Conservation (phyloP, 2,888 invertebrate genomes). For the Idaea dimidiata region DNA sequence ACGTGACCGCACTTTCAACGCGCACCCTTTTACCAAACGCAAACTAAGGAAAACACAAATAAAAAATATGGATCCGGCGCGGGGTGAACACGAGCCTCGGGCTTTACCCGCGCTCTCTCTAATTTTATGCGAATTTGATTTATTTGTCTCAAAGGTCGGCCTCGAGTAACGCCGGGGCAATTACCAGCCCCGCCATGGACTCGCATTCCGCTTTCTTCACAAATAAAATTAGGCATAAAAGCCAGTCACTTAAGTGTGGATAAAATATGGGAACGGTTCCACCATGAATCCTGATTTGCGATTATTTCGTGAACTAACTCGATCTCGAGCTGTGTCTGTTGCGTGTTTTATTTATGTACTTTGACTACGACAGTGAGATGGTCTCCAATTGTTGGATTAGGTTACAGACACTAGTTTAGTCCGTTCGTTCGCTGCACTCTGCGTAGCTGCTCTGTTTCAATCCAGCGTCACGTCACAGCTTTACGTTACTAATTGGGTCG, state of each 20-base stretch:
- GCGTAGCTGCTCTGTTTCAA: no score
- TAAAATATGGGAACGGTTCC: constrained; percentile 12
- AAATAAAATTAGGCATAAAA: constrained; percentile 12
- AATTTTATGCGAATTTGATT: constrained; percentile 14
- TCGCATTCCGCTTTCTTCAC: not conserved
- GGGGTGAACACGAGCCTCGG: not conserved
- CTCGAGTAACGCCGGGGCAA: constrained; percentile 4
- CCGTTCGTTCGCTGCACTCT: no score
- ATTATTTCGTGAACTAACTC: not conserved
- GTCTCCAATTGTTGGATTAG: no score
- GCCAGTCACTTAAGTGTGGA: constrained; percentile 13
- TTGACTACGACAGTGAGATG: no score
- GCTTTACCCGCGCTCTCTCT: not conserved
- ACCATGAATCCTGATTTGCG: constrained; percentile 12
- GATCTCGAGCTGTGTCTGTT: not conserved
- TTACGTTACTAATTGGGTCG: constrained; percentile 17
- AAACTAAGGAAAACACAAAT: constrained; percentile 3
- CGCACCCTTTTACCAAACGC: constrained; percentile 2
- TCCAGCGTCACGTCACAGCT: constrained; percentile 2
- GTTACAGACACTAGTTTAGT: no score
- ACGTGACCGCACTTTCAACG: constrained; percentile 12
- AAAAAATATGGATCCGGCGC: not conserved
- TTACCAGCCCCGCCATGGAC: constrained; percentile 11
- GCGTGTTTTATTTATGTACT: no score
- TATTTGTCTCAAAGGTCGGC: constrained; percentile 15